Evolutionary conservation across 2,888 invertebrate genomes (phyloP).

Genomic region (Yponomeuta cagnagella): DNA sequence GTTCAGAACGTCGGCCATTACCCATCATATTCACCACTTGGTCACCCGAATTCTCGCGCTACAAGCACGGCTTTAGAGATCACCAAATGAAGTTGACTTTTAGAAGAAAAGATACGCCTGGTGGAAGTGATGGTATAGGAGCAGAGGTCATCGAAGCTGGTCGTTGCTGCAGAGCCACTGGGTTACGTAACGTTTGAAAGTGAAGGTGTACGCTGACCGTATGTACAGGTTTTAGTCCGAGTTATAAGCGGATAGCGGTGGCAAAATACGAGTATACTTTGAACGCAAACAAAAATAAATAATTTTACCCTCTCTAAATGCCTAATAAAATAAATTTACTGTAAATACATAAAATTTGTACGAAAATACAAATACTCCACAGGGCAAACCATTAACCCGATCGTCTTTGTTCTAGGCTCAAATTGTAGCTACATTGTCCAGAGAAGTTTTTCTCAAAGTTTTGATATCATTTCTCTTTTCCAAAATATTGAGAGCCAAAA

Average conservation of each 20-base stretch:
- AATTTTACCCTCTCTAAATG: no score
- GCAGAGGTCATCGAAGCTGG: constrained; percentile 8
- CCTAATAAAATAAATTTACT: no score
- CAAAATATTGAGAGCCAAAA: no score
- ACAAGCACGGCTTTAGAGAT: not conserved
- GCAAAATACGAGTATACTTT: no score
- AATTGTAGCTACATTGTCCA: no score
- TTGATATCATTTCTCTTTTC: no score
- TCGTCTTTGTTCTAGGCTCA: no score
- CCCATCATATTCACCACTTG: not conserved
- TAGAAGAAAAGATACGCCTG: not conserved
- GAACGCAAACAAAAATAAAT: no score
- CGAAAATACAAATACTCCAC: no score
- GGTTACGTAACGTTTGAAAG: constrained; percentile 28
- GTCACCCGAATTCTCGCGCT: not conserved
- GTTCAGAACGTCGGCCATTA: constrained; percentile 32
- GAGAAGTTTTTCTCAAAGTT: no score
- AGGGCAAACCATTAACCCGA: no score
- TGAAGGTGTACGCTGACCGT: constrained; percentile 25
- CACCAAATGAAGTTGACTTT: not conserved
- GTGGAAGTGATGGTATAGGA: not conserved
- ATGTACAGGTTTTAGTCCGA: not conserved
- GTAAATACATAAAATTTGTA: no score
- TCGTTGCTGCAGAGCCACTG: constrained; percentile 14
- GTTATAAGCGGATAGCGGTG: not conserved